These are phyloP conservation scores for Sebastes hubbsi DNA, from an alignment of 2,797 vertebrate genomes.

Conservation along the genomic window DNA sequence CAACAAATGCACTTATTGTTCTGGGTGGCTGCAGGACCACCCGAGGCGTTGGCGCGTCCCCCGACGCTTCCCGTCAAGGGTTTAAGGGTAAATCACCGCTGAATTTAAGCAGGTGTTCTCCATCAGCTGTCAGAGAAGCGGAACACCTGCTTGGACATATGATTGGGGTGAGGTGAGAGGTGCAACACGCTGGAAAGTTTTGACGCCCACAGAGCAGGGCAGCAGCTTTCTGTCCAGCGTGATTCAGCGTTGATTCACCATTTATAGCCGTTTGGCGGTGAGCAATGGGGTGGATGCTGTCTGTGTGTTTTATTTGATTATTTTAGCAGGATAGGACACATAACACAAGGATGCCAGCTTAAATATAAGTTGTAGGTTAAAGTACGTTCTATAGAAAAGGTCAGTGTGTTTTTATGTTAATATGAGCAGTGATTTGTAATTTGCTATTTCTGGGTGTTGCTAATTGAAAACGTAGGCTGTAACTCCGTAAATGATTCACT, in stretches of 20 bases:
- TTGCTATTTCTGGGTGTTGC: constrained; percentile 19
- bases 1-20: constrained; percentile 12
- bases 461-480: constrained; percentile 34
- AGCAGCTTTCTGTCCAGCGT: neutral
- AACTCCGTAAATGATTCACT: constrained; percentile 6
- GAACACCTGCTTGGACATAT: constrained; percentile 21
- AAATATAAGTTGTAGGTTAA: neutral
- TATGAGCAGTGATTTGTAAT: constrained; percentile 20
- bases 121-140: constrained; percentile 5
- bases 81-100: constrained; percentile 7
- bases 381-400: neutral
- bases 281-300: neutral
- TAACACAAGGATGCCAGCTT: neutral
- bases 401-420: neutral
- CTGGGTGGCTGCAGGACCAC: constrained; percentile 11
- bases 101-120: neutral
- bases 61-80: neutral
- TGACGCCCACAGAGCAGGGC: neutral
- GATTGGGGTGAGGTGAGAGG: constrained; percentile 7
- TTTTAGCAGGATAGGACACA: neutral
- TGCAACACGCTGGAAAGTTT: constrained; percentile 7
- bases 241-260: constrained; percentile 15
- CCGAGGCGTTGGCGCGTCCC: neutral
- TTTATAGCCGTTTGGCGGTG: neutral
- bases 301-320: neutral